Evolutionary conservation across 35 echinoderm and acorn worm species (phyloP), one percentile per base, ranked within the genome.

Genomic region (Ophioderma brevispina): DNA sequence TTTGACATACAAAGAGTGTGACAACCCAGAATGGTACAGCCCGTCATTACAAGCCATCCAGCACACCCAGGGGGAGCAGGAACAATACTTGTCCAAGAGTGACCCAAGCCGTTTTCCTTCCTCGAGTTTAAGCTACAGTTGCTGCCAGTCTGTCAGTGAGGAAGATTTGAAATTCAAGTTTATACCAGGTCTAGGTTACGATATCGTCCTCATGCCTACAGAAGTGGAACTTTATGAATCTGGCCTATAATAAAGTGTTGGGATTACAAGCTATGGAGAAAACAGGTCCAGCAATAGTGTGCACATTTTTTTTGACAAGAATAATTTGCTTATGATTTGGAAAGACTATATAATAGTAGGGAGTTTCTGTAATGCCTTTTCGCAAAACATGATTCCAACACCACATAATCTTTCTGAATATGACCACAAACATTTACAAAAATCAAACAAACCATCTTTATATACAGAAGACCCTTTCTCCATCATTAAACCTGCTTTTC

Each of bases 31-130:
- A 15, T 91, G 76, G 55, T 99, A 92, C 30, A 90, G 80, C 0
- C 90, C 11, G 36, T 84, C 64, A 35, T 99, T 95, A 0, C 90
- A 35, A 25, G 83, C 79, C 49, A 92, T 91, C 90, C 94, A 93
- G 55, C 90, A 95, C 11, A 92, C 89, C 97, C 97, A 99, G 0
- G 97, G 97, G n/a, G 97, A 99, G 93, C 97, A 99, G 4, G 90
- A n/a, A 91, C 81, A 94, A 95, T 78, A 99, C 56, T 81, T 92
- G 78, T 19, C 97, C 93, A 33, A 95, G 79, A 37, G 82, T 93
- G 17, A 95, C 76, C 97, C 97, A 99, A 87, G 1, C 97, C 97
- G 81, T 99, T 92, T 33, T 84, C 49, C 40, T 95, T n/a, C n/a
- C n/a, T 85, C 87, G 95, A 99, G 17, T 87, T 86, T 18, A 94